Conservation (phyloP, 2,113 vertebrate genomes). For the Callopanchax toddi region DNA sequence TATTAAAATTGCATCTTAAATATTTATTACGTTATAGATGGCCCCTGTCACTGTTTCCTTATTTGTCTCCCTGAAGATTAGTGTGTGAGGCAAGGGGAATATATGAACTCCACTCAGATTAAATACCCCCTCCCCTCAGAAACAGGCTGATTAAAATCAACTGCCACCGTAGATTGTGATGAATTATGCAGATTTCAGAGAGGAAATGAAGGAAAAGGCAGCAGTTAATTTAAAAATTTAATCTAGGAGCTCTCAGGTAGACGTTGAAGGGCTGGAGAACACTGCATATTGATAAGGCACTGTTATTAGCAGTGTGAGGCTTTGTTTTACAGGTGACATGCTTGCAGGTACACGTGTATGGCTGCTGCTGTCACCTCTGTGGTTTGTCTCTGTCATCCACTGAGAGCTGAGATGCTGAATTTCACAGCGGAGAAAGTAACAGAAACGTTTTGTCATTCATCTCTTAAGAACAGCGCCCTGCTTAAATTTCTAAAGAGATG, state of each 20-base stretch:
- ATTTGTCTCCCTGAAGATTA: constrained; percentile 65
- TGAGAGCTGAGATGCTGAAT: constrained; percentile 28
- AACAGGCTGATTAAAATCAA: constrained; percentile 77
- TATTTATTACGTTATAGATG: constrained; percentile 79
- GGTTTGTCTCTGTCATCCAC: constrained; percentile 47
- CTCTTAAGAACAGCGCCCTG: constrained; percentile 51
- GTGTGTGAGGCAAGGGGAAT: constrained; percentile 30
- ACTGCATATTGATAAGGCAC: constrained; percentile 62
- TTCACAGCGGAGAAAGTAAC: constrained; percentile 26
- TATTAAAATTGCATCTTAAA: constrained; percentile 81
- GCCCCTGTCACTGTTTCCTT: constrained; percentile 65
- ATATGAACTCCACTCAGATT: constrained; percentile 58
- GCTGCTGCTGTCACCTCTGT: constrained; percentile 7
- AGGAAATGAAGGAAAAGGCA: constrained; percentile 71
- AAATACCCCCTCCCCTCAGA: constrained; percentile 51
- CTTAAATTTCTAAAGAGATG: constrained; percentile 37
- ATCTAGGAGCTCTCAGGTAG: constrained; percentile 65
- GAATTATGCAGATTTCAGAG: constrained; percentile 77
- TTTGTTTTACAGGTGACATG: constrained; percentile 52
- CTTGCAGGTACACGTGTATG: constrained; percentile 49
- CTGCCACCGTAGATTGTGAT: constrained; percentile 65
- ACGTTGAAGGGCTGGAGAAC: constrained; percentile 35
- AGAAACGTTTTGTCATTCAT: constrained; percentile 46
- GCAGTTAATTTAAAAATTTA: constrained; percentile 71
- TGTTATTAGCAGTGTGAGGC: constrained; percentile 26